phyloP scores from a whole-genome alignment of 2,888 invertebrate genomes.

The Byasa hedistus region DNA sequence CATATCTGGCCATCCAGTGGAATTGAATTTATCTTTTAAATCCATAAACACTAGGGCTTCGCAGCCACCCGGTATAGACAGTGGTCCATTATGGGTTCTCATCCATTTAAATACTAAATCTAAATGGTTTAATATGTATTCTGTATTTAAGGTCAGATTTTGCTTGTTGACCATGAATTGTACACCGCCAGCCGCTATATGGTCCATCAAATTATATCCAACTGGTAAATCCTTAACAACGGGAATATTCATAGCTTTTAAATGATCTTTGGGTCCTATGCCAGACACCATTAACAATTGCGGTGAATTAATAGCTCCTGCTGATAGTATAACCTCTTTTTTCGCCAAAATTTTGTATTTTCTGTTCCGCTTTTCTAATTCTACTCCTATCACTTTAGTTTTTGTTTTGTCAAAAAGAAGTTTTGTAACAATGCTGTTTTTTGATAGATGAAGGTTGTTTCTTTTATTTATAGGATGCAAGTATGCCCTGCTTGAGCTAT shows the following conservation, averaged over 20 bases:
- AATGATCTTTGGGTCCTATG: slow-evolving; percentile 82
- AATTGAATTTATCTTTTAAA: slow-evolving; percentile 77
- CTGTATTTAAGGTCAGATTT: slow-evolving; percentile 54
- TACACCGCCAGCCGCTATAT: slow-evolving; percentile 83
- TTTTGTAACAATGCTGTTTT: slow-evolving; percentile 80
- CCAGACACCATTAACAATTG: slow-evolving; percentile 90
- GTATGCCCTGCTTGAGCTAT: slow-evolving; percentile 85
- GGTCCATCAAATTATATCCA: slow-evolving; percentile 85
- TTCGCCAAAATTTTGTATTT: slow-evolving; percentile 79
- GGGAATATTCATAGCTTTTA: slow-evolving; percentile 77
- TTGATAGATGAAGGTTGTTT: slow-evolving; percentile 82
- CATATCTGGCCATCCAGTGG: slow-evolving; percentile 82
- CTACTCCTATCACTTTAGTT: slow-evolving; percentile 80
- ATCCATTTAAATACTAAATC: slow-evolving; percentile 77
- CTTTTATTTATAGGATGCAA: slow-evolving; percentile 80
- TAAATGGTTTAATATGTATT: slow-evolving; percentile 62
- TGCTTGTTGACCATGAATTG: slow-evolving; percentile 76
- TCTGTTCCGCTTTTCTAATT: slow-evolving; percentile 75
- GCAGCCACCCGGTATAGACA: slow-evolving; percentile 83
- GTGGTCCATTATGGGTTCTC: slow-evolving; percentile 73
- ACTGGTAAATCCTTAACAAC: slow-evolving; percentile 81
- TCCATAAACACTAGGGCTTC: slow-evolving; percentile 84
- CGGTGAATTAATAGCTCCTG: slow-evolving; percentile 88
- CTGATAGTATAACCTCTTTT: slow-evolving; percentile 87
- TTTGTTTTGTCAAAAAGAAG: slow-evolving; percentile 78